Evolutionary conservation across 2,113 vertebrate species (phyloP).

Genomic region (Raphicerus campestris): DNA sequence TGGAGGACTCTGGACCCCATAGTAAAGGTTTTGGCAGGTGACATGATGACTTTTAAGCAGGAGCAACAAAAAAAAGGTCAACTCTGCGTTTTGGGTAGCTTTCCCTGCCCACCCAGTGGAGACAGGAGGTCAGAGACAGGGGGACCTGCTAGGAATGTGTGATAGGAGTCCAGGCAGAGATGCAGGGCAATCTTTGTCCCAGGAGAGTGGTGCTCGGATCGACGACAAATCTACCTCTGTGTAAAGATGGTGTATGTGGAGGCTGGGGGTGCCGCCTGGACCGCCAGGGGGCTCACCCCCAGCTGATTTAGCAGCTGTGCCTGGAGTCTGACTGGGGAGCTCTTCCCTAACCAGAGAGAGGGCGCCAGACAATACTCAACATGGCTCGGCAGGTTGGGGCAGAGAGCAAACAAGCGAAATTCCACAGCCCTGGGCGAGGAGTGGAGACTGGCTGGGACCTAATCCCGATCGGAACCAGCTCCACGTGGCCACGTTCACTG

Average conservation of each 20-base stretch:
- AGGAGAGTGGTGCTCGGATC: not conserved
- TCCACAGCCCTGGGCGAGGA: conserved; percentile 35
- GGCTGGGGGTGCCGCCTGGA: not conserved
- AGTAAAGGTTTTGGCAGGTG: not conserved
- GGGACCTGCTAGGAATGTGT: not conserved
- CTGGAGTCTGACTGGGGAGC: not conserved
- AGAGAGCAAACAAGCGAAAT: conserved; percentile 44
- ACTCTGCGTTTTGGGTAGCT: not conserved
- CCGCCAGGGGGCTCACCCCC: not conserved
- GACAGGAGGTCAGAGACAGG: not conserved
- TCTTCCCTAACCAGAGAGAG: conserved; percentile 34
- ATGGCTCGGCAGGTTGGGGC: conserved; percentile 30
- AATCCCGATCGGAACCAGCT: not conserved
- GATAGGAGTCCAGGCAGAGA: not conserved
- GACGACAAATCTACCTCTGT: not conserved
- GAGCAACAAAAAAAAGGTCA: not conserved
- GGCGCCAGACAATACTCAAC: not conserved
- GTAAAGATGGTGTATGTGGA: not conserved
- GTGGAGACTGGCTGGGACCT: not conserved
- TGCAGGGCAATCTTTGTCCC: not conserved
- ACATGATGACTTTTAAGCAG: not conserved
- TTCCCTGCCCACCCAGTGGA: not conserved
- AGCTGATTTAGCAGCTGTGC: not conserved
- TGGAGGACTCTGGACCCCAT: not conserved
- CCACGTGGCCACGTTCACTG: not conserved